A percentile compares a stretch with the other conserved stretches of the same genome.
These are phyloP conservation scores for Micronycteris hirsuta DNA, from an alignment of 2,113 vertebrate genomes.

Conservation along the genomic window DNA sequence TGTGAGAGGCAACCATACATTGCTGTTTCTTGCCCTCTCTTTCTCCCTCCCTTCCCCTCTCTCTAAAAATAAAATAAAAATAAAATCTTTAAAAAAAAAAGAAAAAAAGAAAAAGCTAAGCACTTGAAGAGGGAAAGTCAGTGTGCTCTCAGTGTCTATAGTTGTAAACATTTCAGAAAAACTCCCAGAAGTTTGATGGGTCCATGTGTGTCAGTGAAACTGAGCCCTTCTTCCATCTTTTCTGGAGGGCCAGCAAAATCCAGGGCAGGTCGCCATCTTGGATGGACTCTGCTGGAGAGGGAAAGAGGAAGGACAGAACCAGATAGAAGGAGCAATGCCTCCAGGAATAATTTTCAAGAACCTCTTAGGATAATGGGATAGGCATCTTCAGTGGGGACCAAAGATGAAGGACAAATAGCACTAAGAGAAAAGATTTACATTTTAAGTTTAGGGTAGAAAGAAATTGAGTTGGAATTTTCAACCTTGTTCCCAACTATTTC, in stretches of 20 bases:
- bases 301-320: neutral
- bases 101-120: neutral
- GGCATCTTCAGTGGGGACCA: neutral
- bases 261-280: neutral
- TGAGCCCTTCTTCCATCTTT: neutral
- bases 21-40: too few relatives aligned
- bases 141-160: neutral
- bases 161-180: neutral
- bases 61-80: too few relatives aligned
- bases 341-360: neutral
- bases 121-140: neutral
- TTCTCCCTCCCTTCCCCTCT: too few relatives aligned
- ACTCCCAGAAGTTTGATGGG: neutral
- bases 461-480: neutral
- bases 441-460: neutral
- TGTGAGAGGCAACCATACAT: too few relatives aligned
- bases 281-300: neutral
- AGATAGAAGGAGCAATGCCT: neutral
- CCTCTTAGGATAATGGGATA: neutral
- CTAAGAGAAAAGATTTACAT: neutral
- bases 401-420: neutral
- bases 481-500: neutral
- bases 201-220: neutral
- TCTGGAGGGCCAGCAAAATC: neutral
- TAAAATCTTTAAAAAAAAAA: too few relatives aligned